Evolutionary conservation across 2,888 invertebrate genomes (phyloP).

Genomic region (Drosophila eohydei): DNA sequence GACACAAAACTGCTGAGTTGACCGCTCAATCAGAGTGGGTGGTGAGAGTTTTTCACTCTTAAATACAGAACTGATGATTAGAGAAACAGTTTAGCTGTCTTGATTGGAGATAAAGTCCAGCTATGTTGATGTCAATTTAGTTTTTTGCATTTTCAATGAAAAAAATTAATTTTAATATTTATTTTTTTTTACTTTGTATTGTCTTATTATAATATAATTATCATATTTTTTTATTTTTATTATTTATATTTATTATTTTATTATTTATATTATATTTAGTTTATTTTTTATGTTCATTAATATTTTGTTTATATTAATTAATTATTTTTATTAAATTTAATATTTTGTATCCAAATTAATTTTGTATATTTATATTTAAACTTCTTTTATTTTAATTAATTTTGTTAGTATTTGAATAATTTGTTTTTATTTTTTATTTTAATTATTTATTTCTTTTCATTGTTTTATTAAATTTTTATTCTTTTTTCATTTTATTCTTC

Average conservation of each 20-base stretch:
- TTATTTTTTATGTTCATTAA: no score
- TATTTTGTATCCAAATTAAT: not conserved
- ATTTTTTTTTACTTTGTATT: not conserved
- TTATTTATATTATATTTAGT: no score
- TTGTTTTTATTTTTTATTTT: no score
- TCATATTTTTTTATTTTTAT: no score
- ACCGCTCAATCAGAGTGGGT: constrained; percentile 15
- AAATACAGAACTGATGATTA: not conserved
- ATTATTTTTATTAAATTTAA: no score
- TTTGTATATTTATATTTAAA: not conserved
- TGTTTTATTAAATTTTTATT: no score
- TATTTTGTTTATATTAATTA: no score
- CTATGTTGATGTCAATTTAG: not conserved
- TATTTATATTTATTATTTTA: no score
- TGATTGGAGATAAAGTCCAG: not conserved
- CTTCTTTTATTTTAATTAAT: no score
- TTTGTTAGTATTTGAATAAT: no score
- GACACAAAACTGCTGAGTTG: constrained; percentile 2
- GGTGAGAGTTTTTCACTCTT: not conserved
- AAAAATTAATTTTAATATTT: not conserved
- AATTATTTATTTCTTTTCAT: no score
- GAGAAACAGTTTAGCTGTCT: not conserved
- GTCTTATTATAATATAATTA: not conserved
- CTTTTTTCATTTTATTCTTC: no score
- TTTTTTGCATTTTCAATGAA: not conserved